Evolutionary conservation across 2,113 vertebrate species (phyloP).

Genomic region (Ochotona princeps): DNA sequence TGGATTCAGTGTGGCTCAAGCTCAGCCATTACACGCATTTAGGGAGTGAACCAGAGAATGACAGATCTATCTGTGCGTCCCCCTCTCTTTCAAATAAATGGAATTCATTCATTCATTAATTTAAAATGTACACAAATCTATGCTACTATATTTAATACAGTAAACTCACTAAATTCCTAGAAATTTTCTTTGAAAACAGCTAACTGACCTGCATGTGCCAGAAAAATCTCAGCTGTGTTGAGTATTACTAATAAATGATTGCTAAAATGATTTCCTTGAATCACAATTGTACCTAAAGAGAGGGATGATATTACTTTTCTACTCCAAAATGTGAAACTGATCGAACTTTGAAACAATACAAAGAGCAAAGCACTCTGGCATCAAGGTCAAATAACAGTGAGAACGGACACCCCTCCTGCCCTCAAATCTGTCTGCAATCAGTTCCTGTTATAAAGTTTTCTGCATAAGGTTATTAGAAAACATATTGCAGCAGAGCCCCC

Average conservation of each 20-base stretch:
- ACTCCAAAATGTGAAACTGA: not conserved
- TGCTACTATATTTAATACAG: slow-evolving; percentile 10
- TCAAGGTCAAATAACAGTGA: slow-evolving; percentile 9
- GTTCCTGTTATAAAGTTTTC: not conserved
- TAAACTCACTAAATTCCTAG: slow-evolving; percentile 1
- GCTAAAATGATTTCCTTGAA: slow-evolving; percentile 52
- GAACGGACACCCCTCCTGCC: not conserved
- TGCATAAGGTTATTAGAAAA: not conserved
- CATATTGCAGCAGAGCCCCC: not conserved
- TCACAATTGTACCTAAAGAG: not conserved
- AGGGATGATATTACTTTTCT: not conserved
- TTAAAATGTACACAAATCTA: slow-evolving; percentile 12
- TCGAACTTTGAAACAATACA: not conserved
- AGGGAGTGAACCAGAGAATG: too few relatives aligned
- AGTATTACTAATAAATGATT: slow-evolving; percentile 28
- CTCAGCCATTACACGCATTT: too few relatives aligned
- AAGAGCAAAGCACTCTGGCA: not conserved
- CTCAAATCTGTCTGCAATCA: not conserved
- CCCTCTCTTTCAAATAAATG: too few relatives aligned
- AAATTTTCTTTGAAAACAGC: slow-evolving; percentile 34
- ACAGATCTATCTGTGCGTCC: too few relatives aligned
- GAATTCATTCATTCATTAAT: too few relatives aligned
- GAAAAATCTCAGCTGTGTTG: not conserved
- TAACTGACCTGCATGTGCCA: slow-evolving; percentile 7
- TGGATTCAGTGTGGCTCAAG: too few relatives aligned